Base-by-base conservation (phyloP, 2,888 invertebrate genomes). In the Macaria liturata region DNA sequence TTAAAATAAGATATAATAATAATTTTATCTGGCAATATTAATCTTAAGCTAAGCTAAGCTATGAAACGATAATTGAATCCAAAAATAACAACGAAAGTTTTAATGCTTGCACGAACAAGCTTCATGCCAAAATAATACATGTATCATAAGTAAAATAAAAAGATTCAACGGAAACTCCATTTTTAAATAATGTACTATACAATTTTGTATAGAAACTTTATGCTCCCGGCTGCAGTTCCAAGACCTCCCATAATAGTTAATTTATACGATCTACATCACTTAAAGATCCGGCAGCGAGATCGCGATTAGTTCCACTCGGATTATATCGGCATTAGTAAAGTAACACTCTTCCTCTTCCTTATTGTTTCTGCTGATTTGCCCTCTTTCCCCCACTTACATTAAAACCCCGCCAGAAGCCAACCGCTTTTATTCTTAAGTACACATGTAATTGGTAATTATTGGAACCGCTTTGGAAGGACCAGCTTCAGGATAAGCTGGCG, bases 401-500 rank as follows among this genome's bases (percentile, higher is more conserved):
- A 65, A 66, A 69, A 58, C 61, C 49, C 45, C 49, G 62, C 66
- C 66, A 60, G 59, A 58, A 40, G 34, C 48, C 59, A 46, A 49
- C 52, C 59, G 45, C 47, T 42, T 53, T 47, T 58, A 47, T 58
- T 66, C 56, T 57, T 62, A 58, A 67, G 65, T 54, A 66, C 60
- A 65, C 61, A 62, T 61, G 68, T 66, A 61, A 63, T 57, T 64
- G 51, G 55, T 65, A 67, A 69, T 69, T 66, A 69, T 69, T 56
- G 59, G 43, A 40, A 60, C 48, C 56, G 48, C 42, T 46, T 53
- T 49, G 48, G 46, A 49, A 61, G 57, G 59, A 44, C 45, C 45
- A 59, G 54, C 49, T 48, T 56, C 40, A 59, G 53, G 54, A 46
- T 49, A 63, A 61, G 56, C 59, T 46, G 34, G 50, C 46, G 46